A percentile compares a stretch with the other conserved stretches of the same genome.
These are phyloP conservation scores for Machimus rusticus DNA, from an alignment of 2,888 invertebrate species.

Conservation along the genomic window DNA sequence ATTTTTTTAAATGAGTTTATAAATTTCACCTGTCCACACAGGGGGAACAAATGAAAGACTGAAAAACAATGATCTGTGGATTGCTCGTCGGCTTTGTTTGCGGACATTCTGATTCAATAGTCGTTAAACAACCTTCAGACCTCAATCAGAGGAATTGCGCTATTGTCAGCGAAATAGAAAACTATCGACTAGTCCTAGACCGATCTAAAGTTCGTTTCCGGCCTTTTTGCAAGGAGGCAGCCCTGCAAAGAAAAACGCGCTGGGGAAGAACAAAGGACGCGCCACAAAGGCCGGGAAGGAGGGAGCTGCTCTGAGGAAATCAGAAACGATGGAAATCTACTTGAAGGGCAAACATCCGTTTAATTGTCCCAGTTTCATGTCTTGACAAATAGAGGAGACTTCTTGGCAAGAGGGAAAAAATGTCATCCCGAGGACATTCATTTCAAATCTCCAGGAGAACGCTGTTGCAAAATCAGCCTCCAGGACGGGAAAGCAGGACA, in stretches of 20 bases:
- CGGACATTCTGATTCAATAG: not conserved
- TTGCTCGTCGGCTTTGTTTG: not conserved
- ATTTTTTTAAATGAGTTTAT: not conserved
- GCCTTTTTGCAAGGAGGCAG: not conserved
- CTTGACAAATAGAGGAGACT: slow-evolving; percentile 26
- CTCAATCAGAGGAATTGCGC: not conserved
- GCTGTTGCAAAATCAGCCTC: slow-evolving; percentile 21
- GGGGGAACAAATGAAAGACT: not conserved
- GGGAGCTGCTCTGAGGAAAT: slow-evolving; percentile 14
- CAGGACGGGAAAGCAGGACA: not conserved
- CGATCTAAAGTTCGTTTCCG: not conserved
- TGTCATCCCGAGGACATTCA: slow-evolving; percentile 23
- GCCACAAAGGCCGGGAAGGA: not conserved
- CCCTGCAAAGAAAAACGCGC: not conserved
- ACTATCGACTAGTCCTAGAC: slow-evolving; percentile 3
- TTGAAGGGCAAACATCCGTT: slow-evolving; percentile 40
- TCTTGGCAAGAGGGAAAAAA: slow-evolving; percentile 1
- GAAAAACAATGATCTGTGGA: not conserved
- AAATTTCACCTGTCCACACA: not conserved
- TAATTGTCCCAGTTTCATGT: slow-evolving; percentile 39
- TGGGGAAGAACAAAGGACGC: not conserved
- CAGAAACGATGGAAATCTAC: slow-evolving; percentile 38
- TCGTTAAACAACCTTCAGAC: not conserved
- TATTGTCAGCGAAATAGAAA: slow-evolving; percentile 8
- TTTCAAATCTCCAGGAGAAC: slow-evolving; percentile 14